Conservation (phyloP, 2,113 vertebrate genomes). For the Lepus timidus region DNA sequence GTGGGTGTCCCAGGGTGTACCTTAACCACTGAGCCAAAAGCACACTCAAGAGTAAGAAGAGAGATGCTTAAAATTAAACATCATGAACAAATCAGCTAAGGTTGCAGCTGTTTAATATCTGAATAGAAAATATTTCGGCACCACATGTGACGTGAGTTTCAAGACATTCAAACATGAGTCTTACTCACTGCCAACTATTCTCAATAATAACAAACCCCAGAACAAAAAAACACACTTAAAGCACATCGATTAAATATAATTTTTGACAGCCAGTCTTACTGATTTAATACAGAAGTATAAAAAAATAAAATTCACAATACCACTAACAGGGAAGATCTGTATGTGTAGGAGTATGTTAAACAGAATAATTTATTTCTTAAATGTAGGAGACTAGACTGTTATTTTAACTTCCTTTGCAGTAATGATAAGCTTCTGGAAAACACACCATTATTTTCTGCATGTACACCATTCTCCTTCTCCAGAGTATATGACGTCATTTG, state of each 20-base stretch:
- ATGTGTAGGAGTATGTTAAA: background rate
- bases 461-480: background rate
- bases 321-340: background rate
- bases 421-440: background rate
- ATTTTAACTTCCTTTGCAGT: background rate
- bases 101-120: background rate
- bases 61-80: background rate
- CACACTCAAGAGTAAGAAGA: background rate
- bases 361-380: background rate
- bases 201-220: background rate
- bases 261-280: background rate
- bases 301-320: background rate
- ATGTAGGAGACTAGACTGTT: background rate
- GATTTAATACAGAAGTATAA: background rate
- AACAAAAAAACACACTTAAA: background rate
- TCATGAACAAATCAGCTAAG: background rate
- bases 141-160: background rate
- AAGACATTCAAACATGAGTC: background rate
- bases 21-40: too few relatives aligned
- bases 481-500: background rate
- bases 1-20: too few relatives aligned
- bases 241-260: background rate
- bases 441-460: background rate
- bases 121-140: background rate
- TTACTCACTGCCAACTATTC: background rate